A percentile compares a stretch with the other conserved stretches of the same genome.
phyloP scores from a whole-genome alignment of 2,888 invertebrate species.

The Drosophila algonquin region DNA sequence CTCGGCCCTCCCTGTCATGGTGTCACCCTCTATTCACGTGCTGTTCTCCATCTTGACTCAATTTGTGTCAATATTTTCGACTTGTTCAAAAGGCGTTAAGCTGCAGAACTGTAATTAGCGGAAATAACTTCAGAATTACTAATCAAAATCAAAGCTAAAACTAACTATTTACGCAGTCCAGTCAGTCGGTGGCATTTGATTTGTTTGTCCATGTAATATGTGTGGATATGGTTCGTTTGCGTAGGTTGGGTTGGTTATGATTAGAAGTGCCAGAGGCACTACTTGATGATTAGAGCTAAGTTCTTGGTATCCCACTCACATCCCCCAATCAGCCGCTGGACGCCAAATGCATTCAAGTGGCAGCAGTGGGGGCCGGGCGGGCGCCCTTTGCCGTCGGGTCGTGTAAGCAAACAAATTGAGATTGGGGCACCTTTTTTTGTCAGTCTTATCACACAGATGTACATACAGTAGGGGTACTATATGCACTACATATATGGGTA shows the following conservation, averaged over 20 bases:
- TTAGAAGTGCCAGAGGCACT: neutral
- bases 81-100: conserved; percentile 18
- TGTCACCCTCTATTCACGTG: conserved; percentile 31
- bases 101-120: conserved; percentile 33
- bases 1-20: conserved; percentile 4
- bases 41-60: neutral
- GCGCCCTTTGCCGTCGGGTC: conserved; percentile 41
- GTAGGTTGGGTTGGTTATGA: neutral
- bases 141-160: conserved; percentile 14
- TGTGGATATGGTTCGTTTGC: neutral
- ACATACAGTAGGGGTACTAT: conserved; percentile 2
- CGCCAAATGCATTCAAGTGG: conserved; percentile 54
- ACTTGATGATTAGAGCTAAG: conserved; percentile 21
- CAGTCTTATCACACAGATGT: conserved; percentile 22
- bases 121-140: conserved; percentile 45
- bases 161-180: conserved; percentile 3
- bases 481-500: conserved; percentile 3
- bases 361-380: conserved; percentile 31
- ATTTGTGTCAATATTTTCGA: conserved; percentile 36
- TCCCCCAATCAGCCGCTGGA: conserved; percentile 20
- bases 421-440: conserved; percentile 53
- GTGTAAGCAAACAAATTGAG: conserved; percentile 61
- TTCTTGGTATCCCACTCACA: neutral
- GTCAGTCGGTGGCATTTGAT: conserved; percentile 13
- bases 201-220: conserved; percentile 16